Percentiles rank a stretch among this genome's conserved stretches.
Conservation (phyloP, 2,113 vertebrate genomes). For the Ursus arctos region DNA sequence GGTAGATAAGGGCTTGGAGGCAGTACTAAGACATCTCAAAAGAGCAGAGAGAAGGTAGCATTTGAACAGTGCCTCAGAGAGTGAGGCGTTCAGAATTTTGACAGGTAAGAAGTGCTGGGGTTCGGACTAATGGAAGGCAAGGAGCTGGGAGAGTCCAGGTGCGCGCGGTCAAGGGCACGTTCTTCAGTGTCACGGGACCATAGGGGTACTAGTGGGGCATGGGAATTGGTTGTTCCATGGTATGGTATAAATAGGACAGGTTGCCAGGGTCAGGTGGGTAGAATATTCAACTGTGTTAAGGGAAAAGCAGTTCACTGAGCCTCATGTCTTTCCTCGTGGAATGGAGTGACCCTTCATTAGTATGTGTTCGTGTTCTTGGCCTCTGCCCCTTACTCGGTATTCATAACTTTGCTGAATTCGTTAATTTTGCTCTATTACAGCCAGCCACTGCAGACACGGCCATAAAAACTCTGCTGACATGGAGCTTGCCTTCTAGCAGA, state of each 20-base stretch:
- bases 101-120: background rate
- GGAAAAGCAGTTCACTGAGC: background rate
- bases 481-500: background rate
- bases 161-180: background rate
- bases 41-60: background rate
- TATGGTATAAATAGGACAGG: background rate
- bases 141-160: background rate
- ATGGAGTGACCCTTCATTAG: background rate
- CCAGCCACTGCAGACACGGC: background rate
- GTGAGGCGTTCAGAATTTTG: background rate
- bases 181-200: background rate
- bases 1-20: background rate
- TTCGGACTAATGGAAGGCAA: background rate
- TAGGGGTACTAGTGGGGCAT: background rate
- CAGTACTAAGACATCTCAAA: background rate
- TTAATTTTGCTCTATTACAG: background rate
- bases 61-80: background rate
- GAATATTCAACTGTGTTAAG: background rate
- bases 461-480: background rate
- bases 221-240: background rate
- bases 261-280: background rate
- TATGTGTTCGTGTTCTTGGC: background rate
- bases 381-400: background rate
- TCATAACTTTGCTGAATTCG: background rate
- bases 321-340: background rate